Percentiles rank a stretch among this genome's conserved stretches.
Conservation (phyloP, 2,113 vertebrate species). For the Macrotis lagotis region DNA sequence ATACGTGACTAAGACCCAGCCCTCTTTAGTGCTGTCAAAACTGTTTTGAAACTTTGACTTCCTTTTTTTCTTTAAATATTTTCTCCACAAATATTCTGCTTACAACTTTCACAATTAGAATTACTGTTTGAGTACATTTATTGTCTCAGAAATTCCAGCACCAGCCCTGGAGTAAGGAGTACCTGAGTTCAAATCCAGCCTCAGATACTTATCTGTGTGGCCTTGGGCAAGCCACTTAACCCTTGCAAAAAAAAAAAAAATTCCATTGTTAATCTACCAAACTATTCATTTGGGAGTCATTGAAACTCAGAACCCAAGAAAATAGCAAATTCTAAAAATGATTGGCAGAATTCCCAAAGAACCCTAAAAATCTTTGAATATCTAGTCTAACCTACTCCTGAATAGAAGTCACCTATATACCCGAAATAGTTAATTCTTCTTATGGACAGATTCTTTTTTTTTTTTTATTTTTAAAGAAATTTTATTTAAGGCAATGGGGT, state of each 20-base stretch:
- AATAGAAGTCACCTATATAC: neutral
- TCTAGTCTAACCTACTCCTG: neutral
- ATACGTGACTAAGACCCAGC: neutral
- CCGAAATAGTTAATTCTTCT: no score
- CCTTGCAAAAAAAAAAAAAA: no score
- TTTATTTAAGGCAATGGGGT: no score
- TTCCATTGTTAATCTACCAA: slow-evolving; percentile 29
- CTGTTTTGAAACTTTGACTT: neutral
- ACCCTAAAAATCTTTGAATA: neutral
- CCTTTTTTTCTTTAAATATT: neutral
- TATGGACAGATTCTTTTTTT: neutral
- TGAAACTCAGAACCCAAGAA: neutral
- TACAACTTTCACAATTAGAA: slow-evolving; percentile 25
- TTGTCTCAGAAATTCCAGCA: slow-evolving; percentile 42
- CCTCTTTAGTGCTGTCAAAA: neutral
- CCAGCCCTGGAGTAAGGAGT: no score
- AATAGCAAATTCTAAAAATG: neutral
- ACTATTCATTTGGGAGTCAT: neutral
- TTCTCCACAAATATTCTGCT: neutral
- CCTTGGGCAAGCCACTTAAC: no score
- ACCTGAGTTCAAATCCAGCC: no score
- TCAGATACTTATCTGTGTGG: no score
- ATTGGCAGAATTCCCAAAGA: neutral
- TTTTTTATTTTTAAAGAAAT: no score
- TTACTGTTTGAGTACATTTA: slow-evolving; percentile 15